A percentile compares a stretch with the other conserved stretches of the same genome.
Conservation (phyloP, 2,888 invertebrate genomes). For the Anodontia alba region DNA sequence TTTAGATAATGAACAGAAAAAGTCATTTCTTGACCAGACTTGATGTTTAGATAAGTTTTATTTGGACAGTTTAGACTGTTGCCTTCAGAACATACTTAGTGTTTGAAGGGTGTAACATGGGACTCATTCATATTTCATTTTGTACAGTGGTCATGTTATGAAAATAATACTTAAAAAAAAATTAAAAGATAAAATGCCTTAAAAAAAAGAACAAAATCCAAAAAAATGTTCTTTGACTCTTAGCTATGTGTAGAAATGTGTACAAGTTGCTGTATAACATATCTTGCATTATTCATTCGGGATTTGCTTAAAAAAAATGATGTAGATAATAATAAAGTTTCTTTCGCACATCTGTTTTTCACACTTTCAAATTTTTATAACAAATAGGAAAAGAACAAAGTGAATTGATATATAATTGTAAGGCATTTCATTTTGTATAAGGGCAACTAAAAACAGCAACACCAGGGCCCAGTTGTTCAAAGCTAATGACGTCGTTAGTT, state of each 20-base stretch:
- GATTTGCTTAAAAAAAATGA: neutral
- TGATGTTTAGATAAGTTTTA: too few species aligned
- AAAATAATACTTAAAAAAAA: neutral
- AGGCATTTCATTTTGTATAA: neutral
- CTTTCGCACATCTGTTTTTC: neutral
- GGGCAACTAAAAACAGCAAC: too few species aligned
- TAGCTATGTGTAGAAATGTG: neutral
- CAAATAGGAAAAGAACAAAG: too few species aligned
- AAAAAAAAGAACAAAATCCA: constrained; percentile 15
- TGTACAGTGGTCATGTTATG: neutral
- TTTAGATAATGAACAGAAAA: too few species aligned
- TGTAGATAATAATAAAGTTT: neutral
- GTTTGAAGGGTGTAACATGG: neutral
- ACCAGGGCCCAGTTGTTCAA: too few species aligned
- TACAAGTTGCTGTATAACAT: neutral
- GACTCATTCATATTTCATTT: neutral
- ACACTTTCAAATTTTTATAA: too few species aligned
- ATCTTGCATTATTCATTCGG: neutral
- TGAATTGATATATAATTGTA: neutral
- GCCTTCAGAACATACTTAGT: too few species aligned
- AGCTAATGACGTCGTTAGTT: too few species aligned
- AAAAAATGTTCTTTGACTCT: constrained; percentile 2
- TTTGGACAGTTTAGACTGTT: too few species aligned
- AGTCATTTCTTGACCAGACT: too few species aligned
- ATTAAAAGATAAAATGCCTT: constrained; percentile 5